Percentiles rank a stretch among this genome's conserved stretches.
These are phyloP conservation scores for Caligus rogercresseyi DNA, from an alignment of 1,140 invertebrate genomes.

Conservation along the genomic window DNA sequence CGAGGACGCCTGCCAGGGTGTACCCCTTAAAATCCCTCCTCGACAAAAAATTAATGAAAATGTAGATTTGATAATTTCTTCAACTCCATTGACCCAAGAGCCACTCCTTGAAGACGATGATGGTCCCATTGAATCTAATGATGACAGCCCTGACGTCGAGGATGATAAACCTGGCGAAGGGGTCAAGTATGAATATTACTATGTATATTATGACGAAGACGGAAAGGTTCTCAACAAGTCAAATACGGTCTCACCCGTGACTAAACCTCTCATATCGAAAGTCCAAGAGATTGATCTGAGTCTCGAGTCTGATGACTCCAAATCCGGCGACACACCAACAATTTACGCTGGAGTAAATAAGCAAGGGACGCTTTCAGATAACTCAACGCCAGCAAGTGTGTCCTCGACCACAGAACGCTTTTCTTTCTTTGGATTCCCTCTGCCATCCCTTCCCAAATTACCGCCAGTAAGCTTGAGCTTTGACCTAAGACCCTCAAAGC, in stretches of 20 bases:
- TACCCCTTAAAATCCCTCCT: slow-evolving; percentile 15
- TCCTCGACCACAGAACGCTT: background rate
- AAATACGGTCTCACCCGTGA: background rate
- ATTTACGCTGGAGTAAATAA: slow-evolving; percentile 23
- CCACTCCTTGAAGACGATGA: too few species aligned
- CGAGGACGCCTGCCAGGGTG: slow-evolving; percentile 10
- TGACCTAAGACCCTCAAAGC: slow-evolving; percentile 1
- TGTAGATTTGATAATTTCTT: background rate
- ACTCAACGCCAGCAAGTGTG: background rate
- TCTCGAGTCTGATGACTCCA: slow-evolving; percentile 3
- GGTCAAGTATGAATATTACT: slow-evolving; percentile 9
- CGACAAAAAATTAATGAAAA: slow-evolving; percentile 1
- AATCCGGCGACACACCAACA: slow-evolving; percentile 24
- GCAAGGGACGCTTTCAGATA: background rate
- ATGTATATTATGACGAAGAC: slow-evolving; percentile 14
- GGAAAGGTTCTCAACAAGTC: background rate
- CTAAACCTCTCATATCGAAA: background rate
- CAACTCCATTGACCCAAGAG: background rate
- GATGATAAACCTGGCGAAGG: background rate
- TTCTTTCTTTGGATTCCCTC: slow-evolving; percentile 12
- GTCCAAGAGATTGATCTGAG: slow-evolving; percentile 7
- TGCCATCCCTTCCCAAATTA: slow-evolving; percentile 12
- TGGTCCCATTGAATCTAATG: too few species aligned
- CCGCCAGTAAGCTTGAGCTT: slow-evolving; percentile 6
- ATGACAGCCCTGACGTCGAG: background rate